Percentiles rank a stretch among this genome's conserved stretches.
Conservation (phyloP, 2,888 invertebrate genomes). For the Osmoderma eremita region DNA sequence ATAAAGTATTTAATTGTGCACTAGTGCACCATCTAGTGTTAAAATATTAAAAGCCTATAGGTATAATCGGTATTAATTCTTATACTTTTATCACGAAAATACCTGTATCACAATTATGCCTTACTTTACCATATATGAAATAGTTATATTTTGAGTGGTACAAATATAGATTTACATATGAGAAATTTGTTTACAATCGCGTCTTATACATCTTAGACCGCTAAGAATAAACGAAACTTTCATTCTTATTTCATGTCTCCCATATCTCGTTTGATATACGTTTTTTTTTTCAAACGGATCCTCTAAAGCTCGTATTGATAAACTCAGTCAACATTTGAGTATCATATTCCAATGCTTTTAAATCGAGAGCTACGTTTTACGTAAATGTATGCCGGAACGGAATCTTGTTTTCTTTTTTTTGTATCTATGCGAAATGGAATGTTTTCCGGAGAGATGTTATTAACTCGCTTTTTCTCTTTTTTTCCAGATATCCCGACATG, state of each 20-base stretch:
- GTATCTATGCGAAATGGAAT: constrained; percentile 12
- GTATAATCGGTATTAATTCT: too few species aligned
- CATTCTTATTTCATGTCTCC: constrained; percentile 22
- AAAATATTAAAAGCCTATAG: too few species aligned
- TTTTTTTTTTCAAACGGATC: constrained; percentile 18
- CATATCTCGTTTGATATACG: constrained; percentile 20
- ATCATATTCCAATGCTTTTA: constrained; percentile 37
- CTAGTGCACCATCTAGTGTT: too few species aligned
- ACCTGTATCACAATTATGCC: too few species aligned
- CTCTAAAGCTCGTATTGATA: constrained; percentile 30
- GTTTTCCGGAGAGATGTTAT: constrained; percentile 26
- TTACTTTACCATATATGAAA: too few species aligned
- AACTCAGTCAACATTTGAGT: constrained; percentile 35
- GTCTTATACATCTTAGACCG: constrained; percentile 1
- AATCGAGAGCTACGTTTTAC: constrained; percentile 34
- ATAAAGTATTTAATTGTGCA: too few species aligned
- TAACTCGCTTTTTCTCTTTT: constrained; percentile 16
- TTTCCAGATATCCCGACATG: constrained; percentile 32
- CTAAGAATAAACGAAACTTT: constrained; percentile 1
- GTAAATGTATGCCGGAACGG: constrained; percentile 15
- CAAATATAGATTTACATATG: neutral
- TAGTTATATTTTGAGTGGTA: too few species aligned
- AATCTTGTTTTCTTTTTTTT: constrained; percentile 27
- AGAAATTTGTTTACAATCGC: constrained; percentile 16
- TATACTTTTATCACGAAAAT: too few species aligned